Conservation (phyloP, 2,113 vertebrate genomes). For the Ancistrus triradiatus region DNA sequence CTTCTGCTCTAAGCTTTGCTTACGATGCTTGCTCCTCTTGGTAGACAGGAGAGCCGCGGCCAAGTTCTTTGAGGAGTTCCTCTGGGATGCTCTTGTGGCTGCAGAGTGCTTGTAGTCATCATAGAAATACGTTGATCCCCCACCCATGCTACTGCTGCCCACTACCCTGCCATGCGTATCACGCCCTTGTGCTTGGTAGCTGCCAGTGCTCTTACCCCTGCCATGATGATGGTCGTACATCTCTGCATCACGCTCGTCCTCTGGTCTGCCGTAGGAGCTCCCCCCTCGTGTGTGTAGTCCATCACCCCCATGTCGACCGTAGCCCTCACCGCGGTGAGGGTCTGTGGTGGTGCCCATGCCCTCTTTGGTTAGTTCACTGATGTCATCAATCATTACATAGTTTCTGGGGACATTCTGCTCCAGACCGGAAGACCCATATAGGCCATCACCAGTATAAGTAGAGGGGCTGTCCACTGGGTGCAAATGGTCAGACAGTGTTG, state of each 20-base stretch:
- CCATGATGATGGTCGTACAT: conserved; percentile 84
- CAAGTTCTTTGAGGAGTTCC: conserved; percentile 83
- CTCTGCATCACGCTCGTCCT: conserved; percentile 94
- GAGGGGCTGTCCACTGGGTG: conserved; percentile 72
- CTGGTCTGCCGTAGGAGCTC: conserved; percentile 84
- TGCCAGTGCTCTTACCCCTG: conserved; percentile 79
- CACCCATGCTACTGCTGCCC: conserved; percentile 71
- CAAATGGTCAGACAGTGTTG: conserved; percentile 59
- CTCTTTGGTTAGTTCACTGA: conserved; percentile 95
- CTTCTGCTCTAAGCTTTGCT: conserved; percentile 95
- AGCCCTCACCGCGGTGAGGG: conserved; percentile 74
- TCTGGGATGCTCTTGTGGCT: conserved; percentile 69
- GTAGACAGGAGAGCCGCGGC: conserved; percentile 86
- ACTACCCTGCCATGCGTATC: conserved; percentile 72
- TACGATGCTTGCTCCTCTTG: conserved; percentile 96
- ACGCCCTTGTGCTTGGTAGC: conserved; percentile 60
- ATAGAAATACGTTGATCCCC: conserved; percentile 83
- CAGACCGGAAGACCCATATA: conserved; percentile 80
- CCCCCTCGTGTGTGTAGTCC: conserved; percentile 60
- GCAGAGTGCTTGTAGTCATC: conserved; percentile 77
- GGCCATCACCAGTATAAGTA: conserved; percentile 80
- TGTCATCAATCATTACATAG: conserved; percentile 97
- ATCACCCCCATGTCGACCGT: conserved; percentile 60
- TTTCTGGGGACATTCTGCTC: conserved; percentile 94
- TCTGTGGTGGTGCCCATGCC: conserved; percentile 75